These are phyloP conservation scores for Melospiza georgiana DNA, from an alignment of 2,113 vertebrate species.

Conservation along the genomic window DNA sequence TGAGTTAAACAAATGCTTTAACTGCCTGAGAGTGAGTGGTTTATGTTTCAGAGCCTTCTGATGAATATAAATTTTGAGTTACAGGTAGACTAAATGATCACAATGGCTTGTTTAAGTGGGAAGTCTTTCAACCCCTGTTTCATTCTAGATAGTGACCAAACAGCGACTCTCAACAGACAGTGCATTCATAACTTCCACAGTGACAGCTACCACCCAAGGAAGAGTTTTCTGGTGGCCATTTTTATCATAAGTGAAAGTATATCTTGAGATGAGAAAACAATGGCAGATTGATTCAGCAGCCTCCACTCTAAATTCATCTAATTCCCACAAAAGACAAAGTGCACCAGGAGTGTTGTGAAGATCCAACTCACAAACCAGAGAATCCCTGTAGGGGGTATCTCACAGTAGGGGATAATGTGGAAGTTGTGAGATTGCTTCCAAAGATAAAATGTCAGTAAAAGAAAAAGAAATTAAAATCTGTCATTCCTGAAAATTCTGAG, in stretches of 20 bases:
- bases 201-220: neutral
- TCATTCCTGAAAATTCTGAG: neutral
- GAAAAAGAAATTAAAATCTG: neutral
- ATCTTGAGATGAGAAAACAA: neutral
- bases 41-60: neutral
- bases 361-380: neutral
- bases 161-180: neutral
- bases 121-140: neutral
- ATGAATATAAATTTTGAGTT: neutral
- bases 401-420: neutral
- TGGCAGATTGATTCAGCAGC: neutral
- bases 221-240: neutral
- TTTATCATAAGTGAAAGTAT: neutral
- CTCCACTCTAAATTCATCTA: neutral
- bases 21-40: neutral
- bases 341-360: accelerated
- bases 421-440: neutral
- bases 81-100: neutral
- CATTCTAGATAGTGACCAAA: neutral
- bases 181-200: neutral
- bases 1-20: neutral
- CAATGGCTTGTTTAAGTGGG: neutral
- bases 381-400: neutral
- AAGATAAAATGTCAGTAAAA: neutral
- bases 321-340: neutral